A percentile compares a stretch with the other conserved stretches of the same genome.
Conservation (phyloP, 2,888 invertebrate genomes). For the Brachypalpus laphriformis region DNA sequence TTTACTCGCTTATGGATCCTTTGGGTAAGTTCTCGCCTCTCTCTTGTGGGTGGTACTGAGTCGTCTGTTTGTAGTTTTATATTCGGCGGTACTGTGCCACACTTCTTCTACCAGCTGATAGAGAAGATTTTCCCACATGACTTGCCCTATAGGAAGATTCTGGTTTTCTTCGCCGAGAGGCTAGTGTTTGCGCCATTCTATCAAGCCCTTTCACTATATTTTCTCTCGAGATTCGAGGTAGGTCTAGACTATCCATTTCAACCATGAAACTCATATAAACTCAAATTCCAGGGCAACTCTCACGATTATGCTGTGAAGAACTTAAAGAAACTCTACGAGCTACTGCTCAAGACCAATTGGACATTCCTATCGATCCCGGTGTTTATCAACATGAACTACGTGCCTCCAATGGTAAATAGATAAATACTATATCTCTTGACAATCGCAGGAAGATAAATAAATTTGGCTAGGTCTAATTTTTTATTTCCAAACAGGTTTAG, state of each 20-base stretch:
- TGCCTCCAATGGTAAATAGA: constrained; percentile 88
- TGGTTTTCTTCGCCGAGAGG: constrained; percentile 88
- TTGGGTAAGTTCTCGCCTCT: constrained; percentile 86
- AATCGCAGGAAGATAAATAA: not conserved
- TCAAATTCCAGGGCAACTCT: constrained; percentile 85
- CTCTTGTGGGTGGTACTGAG: not conserved
- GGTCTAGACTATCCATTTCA: not conserved
- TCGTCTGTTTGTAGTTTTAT: constrained; percentile 84
- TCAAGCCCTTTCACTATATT: constrained; percentile 89
- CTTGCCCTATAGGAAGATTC: constrained; percentile 84
- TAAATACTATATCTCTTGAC: not conserved
- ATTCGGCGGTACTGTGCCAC: constrained; percentile 92
- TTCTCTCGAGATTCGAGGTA: constrained; percentile 89
- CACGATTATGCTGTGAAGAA: constrained; percentile 87
- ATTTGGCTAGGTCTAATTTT: constrained; percentile 8
- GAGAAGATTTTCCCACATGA: constrained; percentile 86
- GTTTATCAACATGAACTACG: constrained; percentile 88
- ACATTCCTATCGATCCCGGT: constrained; percentile 90
- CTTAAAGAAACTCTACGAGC: constrained; percentile 86
- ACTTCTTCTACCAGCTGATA: constrained; percentile 88
- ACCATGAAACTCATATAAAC: not conserved
- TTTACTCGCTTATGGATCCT: constrained; percentile 88
- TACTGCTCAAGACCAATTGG: constrained; percentile 89
- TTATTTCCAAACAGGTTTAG: not conserved
- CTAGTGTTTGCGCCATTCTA: constrained; percentile 88